Evolutionary conservation across 2,797 vertebrate genomes (phyloP), one percentile per base, ranked within the genome.

Genomic region (Microctenopoma lineatum): DNA sequence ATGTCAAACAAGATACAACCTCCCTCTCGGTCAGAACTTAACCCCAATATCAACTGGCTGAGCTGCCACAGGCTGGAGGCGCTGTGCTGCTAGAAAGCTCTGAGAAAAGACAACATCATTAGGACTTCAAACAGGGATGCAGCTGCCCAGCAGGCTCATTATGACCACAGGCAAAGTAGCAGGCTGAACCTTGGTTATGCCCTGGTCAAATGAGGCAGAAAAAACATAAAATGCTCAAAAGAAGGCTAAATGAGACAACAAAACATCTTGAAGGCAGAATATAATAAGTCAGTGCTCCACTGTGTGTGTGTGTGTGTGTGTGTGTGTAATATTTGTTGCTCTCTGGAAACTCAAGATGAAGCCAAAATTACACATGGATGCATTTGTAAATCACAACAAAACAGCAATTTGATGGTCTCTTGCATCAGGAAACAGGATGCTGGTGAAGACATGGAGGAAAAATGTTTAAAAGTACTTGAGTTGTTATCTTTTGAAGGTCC

Each of bases 1-100:
- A 85, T 76, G 72, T 77, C 79, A 70, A 86, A 79, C 38, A 14
- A 78, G 84, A 86, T 83, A 84, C 66, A 75, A 77, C 46, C 38
- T 78, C 14, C 7, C 74, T 66, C 56, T 62, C 63, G 56, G 74
- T 54, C 54, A 72, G 44, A 63, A 74, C 50, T 73, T 65, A 77
- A 78, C 66, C 66, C 62, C 55, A 61, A 48, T 61, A 61, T 62
- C 57, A 76, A 68, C 80, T 11, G 2, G 48, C 46, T 57, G 46
- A 57, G 44, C 51, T 21, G 66, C 48, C 65, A 47, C 39, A 42
- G 38, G 32, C 41, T 50, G 36, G 34, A 73, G 46, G 56, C 29
- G 34, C 2, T 14, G 16, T 12, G 34, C 53, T 48, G 59, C 56
- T 21, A 36, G 59, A 69, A 66, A 65, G 44, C 46, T 69, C 48